These are phyloP conservation scores for Pegoplata infirma DNA, from an alignment of 2,888 invertebrate genomes.

Conservation along the genomic window DNA sequence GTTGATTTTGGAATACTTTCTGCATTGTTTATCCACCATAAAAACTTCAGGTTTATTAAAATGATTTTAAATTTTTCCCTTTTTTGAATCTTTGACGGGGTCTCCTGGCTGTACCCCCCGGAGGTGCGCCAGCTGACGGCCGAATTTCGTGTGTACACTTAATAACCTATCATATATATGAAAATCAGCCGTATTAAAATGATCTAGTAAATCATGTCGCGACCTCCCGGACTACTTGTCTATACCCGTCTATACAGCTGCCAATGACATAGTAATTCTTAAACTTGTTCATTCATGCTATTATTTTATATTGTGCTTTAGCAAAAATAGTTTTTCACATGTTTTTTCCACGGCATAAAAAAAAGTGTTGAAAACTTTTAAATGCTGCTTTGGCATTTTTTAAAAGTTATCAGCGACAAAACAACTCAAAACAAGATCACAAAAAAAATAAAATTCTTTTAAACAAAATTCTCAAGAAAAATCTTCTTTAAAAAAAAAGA, in stretches of 20 bases:
- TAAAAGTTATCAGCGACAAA: constrained; percentile 49
- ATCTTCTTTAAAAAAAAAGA: background rate
- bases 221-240: too few relatives aligned
- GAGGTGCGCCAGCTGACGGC: too few relatives aligned
- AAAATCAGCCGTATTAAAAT: too few relatives aligned
- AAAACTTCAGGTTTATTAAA: too few relatives aligned
- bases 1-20: too few relatives aligned
- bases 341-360: background rate
- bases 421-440: background rate
- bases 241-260: constrained; percentile 57
- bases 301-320: constrained; percentile 45
- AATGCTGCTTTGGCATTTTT: constrained; percentile 57
- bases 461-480: background rate
- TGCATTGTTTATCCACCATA: too few relatives aligned
- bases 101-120: too few relatives aligned
- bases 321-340: constrained; percentile 60
- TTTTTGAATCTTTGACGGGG: too few relatives aligned
- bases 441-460: background rate
- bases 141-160: too few relatives aligned
- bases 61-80: too few relatives aligned
- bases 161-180: too few relatives aligned
- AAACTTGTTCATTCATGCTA: constrained; percentile 44
- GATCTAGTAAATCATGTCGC: too few relatives aligned
- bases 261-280: constrained; percentile 59
- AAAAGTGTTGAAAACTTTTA: constrained; percentile 59